A percentile compares a stretch with the other conserved stretches of the same genome.
Evolutionary conservation across 2,888 invertebrate genomes (phyloP).

Genomic region (Andrena marginata): DNA sequence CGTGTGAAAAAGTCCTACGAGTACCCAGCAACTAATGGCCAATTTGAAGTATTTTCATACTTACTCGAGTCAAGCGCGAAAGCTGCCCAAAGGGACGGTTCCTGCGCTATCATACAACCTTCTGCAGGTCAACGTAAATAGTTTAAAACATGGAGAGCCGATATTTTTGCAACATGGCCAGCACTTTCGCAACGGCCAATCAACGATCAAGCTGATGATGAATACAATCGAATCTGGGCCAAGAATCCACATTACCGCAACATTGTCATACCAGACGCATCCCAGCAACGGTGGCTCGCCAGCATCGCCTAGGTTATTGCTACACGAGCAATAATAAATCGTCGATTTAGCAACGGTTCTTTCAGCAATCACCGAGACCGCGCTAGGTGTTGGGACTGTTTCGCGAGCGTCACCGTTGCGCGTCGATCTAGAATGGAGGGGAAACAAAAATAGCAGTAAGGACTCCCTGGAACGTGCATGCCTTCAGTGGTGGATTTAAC

Average conservation of each 20-base stretch:
- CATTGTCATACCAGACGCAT: slow-evolving; percentile 67
- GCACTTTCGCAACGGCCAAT: too few species aligned
- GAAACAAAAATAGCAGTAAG: background rate
- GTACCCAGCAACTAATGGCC: too few species aligned
- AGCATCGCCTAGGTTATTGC: slow-evolving; percentile 62
- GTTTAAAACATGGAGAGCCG: too few species aligned
- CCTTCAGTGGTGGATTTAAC: too few species aligned
- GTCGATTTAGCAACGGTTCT: slow-evolving; percentile 74
- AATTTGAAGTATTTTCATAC: too few species aligned
- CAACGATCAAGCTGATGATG: slow-evolving; percentile 10
- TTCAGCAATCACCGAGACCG: slow-evolving; percentile 71
- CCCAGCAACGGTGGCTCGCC: slow-evolving; percentile 46
- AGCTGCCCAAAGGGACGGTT: too few species aligned
- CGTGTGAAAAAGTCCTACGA: too few species aligned
- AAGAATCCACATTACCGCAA: slow-evolving; percentile 70
- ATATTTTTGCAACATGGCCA: background rate
- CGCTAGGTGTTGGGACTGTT: slow-evolving; percentile 50
- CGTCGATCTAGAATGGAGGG: background rate
- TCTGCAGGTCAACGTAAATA: too few species aligned
- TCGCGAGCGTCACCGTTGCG: slow-evolving; percentile 47
- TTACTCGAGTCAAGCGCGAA: too few species aligned
- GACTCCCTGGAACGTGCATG: slow-evolving; percentile 9
- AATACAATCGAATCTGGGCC: slow-evolving; percentile 65
- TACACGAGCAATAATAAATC: slow-evolving; percentile 74
- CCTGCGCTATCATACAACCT: too few species aligned